Evolutionary conservation across 2,113 vertebrate genomes (phyloP), one percentile per base, ranked within the genome.

Genomic region (Oriolus oriolus): DNA sequence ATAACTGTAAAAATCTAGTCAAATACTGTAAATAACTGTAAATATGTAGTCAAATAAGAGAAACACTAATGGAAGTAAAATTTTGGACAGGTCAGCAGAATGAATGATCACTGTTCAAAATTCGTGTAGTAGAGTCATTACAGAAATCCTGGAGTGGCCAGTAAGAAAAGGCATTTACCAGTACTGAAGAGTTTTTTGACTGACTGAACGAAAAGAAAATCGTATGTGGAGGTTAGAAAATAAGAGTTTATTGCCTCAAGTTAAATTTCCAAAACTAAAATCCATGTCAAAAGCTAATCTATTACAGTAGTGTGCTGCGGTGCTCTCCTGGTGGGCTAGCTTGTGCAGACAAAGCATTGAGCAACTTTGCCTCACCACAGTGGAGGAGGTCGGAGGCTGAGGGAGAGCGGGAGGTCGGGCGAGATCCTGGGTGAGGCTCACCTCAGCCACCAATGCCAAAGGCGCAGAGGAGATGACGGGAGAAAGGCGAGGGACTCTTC

Each of bases 231-330:
- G 8, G 22, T n/a, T 7, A 52, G 26, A 83, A 90, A 85, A 54
- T 7, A 54, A 42, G 4, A 21, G 10, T 47, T 80, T 14, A 21
- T 56, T 69, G 20, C 22, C n/a, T 77, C 11, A 47, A 52, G 6
- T 63, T 56, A 52, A 68, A 71, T 24, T 52, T 77, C 14, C 16
- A 80, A 73, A 89, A 28, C 9, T 8, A 22, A 86, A 71, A 35
- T 71, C 18, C 21, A 3, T 3, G 7, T 31, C 1, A 16, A 69
- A 70, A 57, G 1, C 0, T 6, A 7, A n/a, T 76, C 52, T 60
- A 8, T 56, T 70, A 22, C 15, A 27, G 6, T 3, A n/a, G 24
- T n/a, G n/a, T n/a, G n/a, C n/a, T n/a, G n/a, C n/a, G n/a, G n/a
- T n/a, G n/a, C n/a, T n/a, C n/a, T n/a, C n/a, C n/a, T n/a, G n/a